Percentiles rank a stretch among this genome's conserved stretches.
Evolutionary conservation across 2,797 vertebrate genomes (phyloP).

Genomic region (Myripristis murdjan): DNA sequence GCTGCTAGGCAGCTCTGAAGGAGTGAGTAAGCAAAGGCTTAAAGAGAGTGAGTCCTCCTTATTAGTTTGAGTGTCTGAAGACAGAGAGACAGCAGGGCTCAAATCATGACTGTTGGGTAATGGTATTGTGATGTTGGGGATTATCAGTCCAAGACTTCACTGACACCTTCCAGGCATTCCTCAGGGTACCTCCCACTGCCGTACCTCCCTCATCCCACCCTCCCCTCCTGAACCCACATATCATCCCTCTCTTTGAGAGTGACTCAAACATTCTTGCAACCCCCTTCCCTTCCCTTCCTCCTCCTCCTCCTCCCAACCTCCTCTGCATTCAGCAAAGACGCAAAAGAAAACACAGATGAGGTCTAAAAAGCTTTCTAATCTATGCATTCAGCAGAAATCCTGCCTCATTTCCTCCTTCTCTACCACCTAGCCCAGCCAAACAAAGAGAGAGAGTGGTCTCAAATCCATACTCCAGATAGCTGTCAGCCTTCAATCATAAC

Average conservation of each 20-base stretch:
- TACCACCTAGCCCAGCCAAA: neutral
- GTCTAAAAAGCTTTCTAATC: conserved; percentile 47
- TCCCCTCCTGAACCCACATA: conserved; percentile 69
- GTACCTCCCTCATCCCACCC: conserved; percentile 61
- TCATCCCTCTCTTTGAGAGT: conserved; percentile 69
- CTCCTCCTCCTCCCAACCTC: conserved; percentile 31
- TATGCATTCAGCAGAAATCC: conserved; percentile 30
- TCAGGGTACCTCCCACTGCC: conserved; percentile 72
- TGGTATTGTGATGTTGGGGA: conserved; percentile 61
- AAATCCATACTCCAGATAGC: conserved; percentile 3
- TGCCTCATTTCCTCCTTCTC: conserved; percentile 25
- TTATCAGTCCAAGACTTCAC: conserved; percentile 73
- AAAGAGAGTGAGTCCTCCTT: conserved; percentile 15
- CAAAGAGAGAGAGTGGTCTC: conserved; percentile 24
- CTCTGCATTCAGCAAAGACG: conserved; percentile 59
- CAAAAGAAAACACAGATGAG: conserved; percentile 61
- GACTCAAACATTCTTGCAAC: conserved; percentile 75
- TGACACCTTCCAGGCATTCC: conserved; percentile 84
- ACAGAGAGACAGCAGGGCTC: conserved; percentile 34
- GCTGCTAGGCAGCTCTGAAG: neutral
- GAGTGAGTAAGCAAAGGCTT: conserved; percentile 31
- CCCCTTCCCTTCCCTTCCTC: conserved; percentile 34
- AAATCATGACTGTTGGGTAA: conserved; percentile 43
- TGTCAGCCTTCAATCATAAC: conserved; percentile 33
- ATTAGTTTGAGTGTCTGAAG: conserved; percentile 24